These are phyloP conservation scores for Melopsittacus undulatus DNA, from an alignment of 2,797 vertebrate species.

Conservation along the genomic window DNA sequence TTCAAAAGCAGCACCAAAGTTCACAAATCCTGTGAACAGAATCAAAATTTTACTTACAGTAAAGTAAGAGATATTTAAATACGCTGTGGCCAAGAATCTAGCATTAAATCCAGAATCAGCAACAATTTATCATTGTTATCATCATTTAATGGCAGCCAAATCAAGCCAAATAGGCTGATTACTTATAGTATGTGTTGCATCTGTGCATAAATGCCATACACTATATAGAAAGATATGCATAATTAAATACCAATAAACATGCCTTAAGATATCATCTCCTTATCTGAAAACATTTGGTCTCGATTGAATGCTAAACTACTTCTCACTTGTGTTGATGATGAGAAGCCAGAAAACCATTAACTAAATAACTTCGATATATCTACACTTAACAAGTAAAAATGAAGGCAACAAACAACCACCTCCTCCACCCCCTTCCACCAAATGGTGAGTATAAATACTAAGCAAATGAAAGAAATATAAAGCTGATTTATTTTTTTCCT, in stretches of 20 bases:
- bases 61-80: neutral
- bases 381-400: slow-evolving; percentile 18
- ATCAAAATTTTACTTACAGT: neutral
- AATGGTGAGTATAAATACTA: slow-evolving; percentile 45
- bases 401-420: slow-evolving; percentile 47
- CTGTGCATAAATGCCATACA: neutral
- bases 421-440: slow-evolving; percentile 57
- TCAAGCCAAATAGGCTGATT: neutral
- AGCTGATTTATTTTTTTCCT: neutral
- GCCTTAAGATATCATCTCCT: neutral
- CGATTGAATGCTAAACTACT: neutral
- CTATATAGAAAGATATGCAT: neutral
- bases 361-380: slow-evolving; percentile 12
- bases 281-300: slow-evolving; percentile 31
- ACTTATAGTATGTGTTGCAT: neutral
- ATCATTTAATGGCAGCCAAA: neutral
- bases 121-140: neutral
- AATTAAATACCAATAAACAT: slow-evolving; percentile 21
- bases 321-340: neutral
- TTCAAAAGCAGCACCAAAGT: neutral
- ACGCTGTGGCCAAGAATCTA: neutral
- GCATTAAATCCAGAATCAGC: neutral
- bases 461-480: slow-evolving; percentile 28
- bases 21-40: neutral
- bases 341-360: slow-evolving; percentile 57